Percentiles rank a stretch among this genome's conserved stretches.
These are phyloP conservation scores for Onychomys leucogaster DNA, from an alignment of 2,797 vertebrate species.

Conservation along the genomic window DNA sequence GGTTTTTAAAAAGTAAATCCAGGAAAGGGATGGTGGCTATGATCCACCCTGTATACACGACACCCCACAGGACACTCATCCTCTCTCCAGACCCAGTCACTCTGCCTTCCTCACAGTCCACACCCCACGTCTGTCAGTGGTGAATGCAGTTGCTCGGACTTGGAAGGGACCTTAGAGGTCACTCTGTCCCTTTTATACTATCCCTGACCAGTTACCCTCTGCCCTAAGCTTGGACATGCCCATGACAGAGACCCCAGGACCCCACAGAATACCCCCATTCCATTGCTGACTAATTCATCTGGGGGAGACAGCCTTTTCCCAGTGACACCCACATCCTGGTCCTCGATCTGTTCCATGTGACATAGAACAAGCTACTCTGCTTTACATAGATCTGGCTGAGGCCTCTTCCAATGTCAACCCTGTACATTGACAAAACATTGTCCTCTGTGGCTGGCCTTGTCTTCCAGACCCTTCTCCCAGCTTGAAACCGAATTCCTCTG, in stretches of 20 bases:
- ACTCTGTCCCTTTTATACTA: slow-evolving; percentile 21
- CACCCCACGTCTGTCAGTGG: slow-evolving; percentile 10
- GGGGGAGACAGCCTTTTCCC: not conserved
- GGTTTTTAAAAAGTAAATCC: not conserved
- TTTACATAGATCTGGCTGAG: not conserved
- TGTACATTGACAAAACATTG: not conserved
- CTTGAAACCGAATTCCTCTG: not conserved
- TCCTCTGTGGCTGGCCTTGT: not conserved
- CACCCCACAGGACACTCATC: not conserved
- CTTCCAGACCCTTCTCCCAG: not conserved
- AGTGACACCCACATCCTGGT: rapidly evolving
- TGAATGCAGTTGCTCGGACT: slow-evolving; percentile 58
- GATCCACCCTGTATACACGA: rapidly evolving
- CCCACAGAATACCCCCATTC: not conserved
- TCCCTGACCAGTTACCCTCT: not conserved
- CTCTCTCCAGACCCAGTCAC: not conserved
- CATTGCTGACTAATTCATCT: not conserved
- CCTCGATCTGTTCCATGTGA: not conserved
- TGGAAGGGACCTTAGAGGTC: slow-evolving; percentile 75
- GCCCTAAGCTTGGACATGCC: not conserved
- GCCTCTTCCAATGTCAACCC: not conserved
- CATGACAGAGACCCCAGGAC: not conserved
- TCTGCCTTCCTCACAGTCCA: not conserved
- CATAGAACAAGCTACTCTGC: not conserved
- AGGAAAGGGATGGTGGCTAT: rapidly evolving